phyloP scores from a whole-genome alignment of 1,140 invertebrate species.

The Platyscapa corneri region DNA sequence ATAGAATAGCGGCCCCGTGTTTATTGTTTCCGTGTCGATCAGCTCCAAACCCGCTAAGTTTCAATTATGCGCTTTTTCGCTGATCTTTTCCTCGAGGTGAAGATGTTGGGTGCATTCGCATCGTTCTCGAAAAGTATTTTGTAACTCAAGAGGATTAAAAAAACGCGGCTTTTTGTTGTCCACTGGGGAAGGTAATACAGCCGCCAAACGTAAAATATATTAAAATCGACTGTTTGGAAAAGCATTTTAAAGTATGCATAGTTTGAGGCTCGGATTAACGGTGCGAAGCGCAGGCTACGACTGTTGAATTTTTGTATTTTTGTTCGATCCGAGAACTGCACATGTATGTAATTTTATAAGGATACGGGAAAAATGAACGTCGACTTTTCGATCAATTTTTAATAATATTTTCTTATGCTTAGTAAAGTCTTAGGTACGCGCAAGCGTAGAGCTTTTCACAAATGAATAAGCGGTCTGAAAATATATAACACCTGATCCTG shows the following conservation, averaged over 20 bases:
- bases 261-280: too few relatives aligned
- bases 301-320: background rate
- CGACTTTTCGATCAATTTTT: background rate
- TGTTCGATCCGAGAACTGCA: background rate
- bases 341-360: background rate
- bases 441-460: background rate
- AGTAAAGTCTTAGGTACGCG: background rate
- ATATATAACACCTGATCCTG: background rate
- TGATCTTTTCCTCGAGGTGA: background rate
- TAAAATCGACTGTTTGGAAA: background rate
- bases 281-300: background rate
- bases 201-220: background rate
- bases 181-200: too few relatives aligned
- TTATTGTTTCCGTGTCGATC: slow-evolving; percentile 51
- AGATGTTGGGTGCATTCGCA: too few relatives aligned
- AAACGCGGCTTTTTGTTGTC: background rate
- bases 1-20: background rate
- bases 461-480: background rate
- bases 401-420: background rate
- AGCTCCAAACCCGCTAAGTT: background rate
- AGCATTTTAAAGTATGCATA: background rate
- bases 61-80: background rate
- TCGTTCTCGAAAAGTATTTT: background rate
- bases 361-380: too few relatives aligned
- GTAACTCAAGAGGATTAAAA: background rate